Evolutionary conservation across 92 coral and sea anemone species (phyloP).

Genomic region (Montipora capitata): DNA sequence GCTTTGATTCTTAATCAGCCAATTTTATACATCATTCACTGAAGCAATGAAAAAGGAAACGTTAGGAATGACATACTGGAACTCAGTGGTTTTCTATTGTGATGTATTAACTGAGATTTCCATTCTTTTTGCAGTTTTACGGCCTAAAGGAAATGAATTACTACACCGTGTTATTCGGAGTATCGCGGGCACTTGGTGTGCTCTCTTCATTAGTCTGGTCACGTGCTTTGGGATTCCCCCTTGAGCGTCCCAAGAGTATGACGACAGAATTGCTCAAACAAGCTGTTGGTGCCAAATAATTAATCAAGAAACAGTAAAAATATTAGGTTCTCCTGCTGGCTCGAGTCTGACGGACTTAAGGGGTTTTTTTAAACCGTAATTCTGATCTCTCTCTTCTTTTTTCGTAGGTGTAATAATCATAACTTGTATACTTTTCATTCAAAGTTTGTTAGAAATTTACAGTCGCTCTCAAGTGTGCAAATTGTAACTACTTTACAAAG

Average conservation of each 20-base stretch:
- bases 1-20: too few species aligned
- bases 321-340: not conserved
- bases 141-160: slow-evolving; percentile 97
- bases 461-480: too few species aligned
- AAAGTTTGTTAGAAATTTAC: too few species aligned
- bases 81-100: not conserved
- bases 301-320: slow-evolving; percentile 30
- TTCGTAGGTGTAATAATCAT: not conserved
- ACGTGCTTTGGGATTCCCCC: slow-evolving; percentile 94
- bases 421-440: not conserved
- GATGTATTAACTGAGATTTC: not conserved
- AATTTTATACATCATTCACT: too few species aligned
- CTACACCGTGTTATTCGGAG: slow-evolving; percentile 98
- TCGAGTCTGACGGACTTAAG: not conserved
- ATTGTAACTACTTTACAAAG: too few species aligned
- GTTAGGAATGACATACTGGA: too few species aligned
- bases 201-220: slow-evolving; percentile 97
- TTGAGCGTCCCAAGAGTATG: slow-evolving; percentile 98
- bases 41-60: too few species aligned
- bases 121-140: slow-evolving; percentile 77
- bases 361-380: not conserved
- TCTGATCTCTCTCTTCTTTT: not conserved
- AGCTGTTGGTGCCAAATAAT: slow-evolving; percentile 43
- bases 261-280: slow-evolving; percentile 91
- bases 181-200: slow-evolving; percentile 97